Conservation (phyloP, 2,797 vertebrate genomes). For the Falco cherrug region DNA sequence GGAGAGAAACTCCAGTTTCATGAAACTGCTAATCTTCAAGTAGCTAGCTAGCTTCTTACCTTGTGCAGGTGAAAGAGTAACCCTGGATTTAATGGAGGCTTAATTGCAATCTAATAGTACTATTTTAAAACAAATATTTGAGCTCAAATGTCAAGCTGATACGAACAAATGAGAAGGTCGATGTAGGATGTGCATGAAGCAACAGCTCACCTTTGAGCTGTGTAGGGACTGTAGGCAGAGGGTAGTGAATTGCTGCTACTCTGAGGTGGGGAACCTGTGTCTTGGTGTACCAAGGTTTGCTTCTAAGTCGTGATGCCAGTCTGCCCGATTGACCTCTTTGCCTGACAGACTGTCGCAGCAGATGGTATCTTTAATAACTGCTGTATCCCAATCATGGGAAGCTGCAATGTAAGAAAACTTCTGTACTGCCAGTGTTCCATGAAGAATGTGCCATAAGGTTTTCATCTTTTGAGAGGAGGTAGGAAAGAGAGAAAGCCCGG, state of each 20-base stretch:
- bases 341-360: fast-evolving
- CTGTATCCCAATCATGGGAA: background rate
- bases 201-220: background rate
- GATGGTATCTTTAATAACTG: background rate
- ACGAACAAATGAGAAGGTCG: background rate
- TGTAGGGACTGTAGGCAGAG: background rate
- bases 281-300: background rate
- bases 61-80: background rate
- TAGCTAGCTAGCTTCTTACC: background rate
- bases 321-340: background rate
- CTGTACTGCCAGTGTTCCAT: fast-evolving
- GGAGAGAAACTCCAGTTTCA: background rate
- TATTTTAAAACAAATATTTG: background rate
- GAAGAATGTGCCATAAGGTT: fast-evolving
- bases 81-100: background rate
- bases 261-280: background rate
- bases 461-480: background rate
- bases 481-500: background rate
- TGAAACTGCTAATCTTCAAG: background rate
- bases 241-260: background rate
- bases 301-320: background rate
- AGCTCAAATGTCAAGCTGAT: background rate
- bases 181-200: background rate
- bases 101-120: background rate
- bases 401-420: background rate